A percentile compares a stretch with the other conserved stretches of the same genome.
Conservation (phyloP, 2,113 vertebrate species). For the Lethenteron reissneri region DNA sequence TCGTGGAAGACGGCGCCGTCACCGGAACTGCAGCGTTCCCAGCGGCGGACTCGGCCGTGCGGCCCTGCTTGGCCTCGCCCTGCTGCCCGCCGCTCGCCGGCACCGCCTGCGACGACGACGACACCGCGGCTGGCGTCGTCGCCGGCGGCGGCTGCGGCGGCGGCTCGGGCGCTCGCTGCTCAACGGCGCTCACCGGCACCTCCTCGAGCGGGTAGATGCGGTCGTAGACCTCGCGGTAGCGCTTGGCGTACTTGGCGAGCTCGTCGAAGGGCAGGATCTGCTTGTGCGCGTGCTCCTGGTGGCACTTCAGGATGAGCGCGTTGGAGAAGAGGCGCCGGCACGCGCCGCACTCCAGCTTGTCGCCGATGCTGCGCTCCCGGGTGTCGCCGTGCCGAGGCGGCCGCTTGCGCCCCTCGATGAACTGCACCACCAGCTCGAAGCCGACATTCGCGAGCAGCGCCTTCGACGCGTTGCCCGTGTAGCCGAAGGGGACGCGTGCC, state of each 20-base stretch:
- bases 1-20: conserved; percentile 16
- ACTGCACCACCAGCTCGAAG: conserved; percentile 28
- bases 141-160: conserved; percentile 16
- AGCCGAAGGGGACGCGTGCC: conserved; percentile 12
- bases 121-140: conserved; percentile 9
- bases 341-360: conserved; percentile 21
- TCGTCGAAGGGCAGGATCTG: conserved; percentile 26
- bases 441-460: conserved; percentile 26
- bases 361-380: conserved; percentile 14
- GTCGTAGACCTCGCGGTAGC: conserved; percentile 27
- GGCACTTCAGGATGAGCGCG: conserved; percentile 27
- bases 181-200: conserved; percentile 5
- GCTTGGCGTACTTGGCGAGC: conserved; percentile 21
- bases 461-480: conserved; percentile 19
- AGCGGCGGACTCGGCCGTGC: background rate
- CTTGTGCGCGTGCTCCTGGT: conserved; percentile 25
- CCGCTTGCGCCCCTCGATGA: conserved; percentile 20
- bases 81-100: background rate
- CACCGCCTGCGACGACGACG: conserved; percentile 9
- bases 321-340: conserved; percentile 29
- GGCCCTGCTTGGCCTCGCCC: background rate
- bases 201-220: conserved; percentile 18
- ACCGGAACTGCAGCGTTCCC: no score
- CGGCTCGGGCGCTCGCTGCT: conserved; percentile 14
- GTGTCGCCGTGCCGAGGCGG: background rate